Conservation (phyloP, 1,140 invertebrate genomes). For the Varroa destructor region DNA sequence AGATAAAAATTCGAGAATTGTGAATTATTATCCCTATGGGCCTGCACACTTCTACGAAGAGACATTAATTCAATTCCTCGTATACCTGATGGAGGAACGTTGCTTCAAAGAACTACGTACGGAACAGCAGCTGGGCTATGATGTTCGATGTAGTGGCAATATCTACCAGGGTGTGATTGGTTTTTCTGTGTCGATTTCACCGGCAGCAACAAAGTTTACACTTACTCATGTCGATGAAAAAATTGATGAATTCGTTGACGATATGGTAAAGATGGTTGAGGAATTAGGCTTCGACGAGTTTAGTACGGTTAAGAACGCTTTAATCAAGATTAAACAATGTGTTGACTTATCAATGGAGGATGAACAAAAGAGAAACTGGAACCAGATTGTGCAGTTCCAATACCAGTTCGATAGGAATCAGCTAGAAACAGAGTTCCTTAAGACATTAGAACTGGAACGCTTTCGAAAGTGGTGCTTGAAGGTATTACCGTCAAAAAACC, state of each 20-base stretch:
- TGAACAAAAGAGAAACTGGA: slow-evolving; percentile 10
- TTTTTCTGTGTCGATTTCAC: slow-evolving; percentile 3
- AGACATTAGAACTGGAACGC: background rate
- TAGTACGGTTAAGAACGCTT: background rate
- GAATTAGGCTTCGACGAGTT: slow-evolving; percentile 1
- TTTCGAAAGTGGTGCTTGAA: background rate
- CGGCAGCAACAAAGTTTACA: background rate
- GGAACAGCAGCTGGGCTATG: slow-evolving; percentile 8
- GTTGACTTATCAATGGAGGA: slow-evolving; percentile 22
- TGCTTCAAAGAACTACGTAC: slow-evolving; percentile 6
- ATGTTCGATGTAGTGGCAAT: background rate
- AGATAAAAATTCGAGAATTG: slow-evolving; percentile 3
- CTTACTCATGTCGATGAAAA: slow-evolving; percentile 11
- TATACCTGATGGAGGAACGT: background rate
- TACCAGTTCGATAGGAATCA: slow-evolving; percentile 7
- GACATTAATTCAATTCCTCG: background rate
- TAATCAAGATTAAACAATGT: slow-evolving; percentile 4
- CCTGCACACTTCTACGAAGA: background rate
- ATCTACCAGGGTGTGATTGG: background rate
- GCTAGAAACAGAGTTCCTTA: slow-evolving; percentile 4
- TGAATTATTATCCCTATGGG: slow-evolving; percentile 6
- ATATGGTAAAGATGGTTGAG: slow-evolving; percentile 4
- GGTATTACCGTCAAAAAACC: background rate
- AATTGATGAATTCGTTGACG: background rate
- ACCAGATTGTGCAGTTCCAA: slow-evolving; percentile 3